Evolutionary conservation across 2,113 vertebrate genomes (phyloP).

Genomic region (Terrapene triunguis): DNA sequence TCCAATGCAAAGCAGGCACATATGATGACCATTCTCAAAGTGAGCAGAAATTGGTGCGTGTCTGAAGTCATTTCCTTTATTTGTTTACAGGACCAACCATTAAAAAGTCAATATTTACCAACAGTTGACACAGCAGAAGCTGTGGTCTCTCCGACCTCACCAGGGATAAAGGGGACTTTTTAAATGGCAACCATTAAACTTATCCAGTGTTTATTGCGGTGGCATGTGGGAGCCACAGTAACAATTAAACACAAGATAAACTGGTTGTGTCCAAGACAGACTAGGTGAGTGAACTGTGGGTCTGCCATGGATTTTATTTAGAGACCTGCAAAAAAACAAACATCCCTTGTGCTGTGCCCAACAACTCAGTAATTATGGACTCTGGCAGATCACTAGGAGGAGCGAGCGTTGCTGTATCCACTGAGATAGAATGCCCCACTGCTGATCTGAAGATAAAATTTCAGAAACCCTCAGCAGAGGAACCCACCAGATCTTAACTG

Average conservation of each 20-base stretch:
- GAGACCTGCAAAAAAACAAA: background rate
- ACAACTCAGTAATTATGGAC: background rate
- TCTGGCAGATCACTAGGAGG: background rate
- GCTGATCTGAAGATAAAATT: background rate
- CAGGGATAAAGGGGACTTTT: background rate
- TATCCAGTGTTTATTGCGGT: slow-evolving; percentile 2
- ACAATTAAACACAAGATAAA: slow-evolving; percentile 16
- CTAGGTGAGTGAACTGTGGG: background rate
- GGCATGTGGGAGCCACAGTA: slow-evolving; percentile 32
- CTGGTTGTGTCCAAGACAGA: slow-evolving; percentile 29
- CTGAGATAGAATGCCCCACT: background rate
- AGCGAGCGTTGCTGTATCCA: background rate
- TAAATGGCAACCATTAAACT: slow-evolving; percentile 1
- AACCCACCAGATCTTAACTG: accelerated
- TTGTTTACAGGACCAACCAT: background rate
- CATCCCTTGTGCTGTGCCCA: background rate
- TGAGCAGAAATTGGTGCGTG: background rate
- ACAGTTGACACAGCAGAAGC: background rate
- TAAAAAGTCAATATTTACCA: background rate
- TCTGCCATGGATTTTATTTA: background rate
- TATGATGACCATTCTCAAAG: background rate
- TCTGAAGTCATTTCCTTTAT: background rate
- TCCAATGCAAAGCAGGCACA: background rate
- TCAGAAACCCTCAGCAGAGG: background rate
- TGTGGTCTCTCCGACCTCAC: background rate